Conservation (phyloP, 2,888 invertebrate species). For the Drosophila acutilabella region DNA sequence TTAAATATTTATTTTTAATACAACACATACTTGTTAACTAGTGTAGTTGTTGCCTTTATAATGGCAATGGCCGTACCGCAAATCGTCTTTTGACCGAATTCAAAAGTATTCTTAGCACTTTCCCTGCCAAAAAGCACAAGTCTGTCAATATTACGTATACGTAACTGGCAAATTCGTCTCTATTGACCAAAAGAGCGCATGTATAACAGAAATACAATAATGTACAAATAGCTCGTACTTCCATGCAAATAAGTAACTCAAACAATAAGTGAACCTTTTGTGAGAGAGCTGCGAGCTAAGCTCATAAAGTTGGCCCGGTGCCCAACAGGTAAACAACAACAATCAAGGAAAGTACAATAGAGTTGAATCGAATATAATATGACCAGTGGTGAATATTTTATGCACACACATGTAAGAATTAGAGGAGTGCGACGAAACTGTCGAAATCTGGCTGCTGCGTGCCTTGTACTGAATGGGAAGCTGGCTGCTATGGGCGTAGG, state of each 20-base stretch:
- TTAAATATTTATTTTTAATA: not conserved
- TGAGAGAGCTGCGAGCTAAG: slow-evolving; percentile 10
- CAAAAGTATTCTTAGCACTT: slow-evolving; percentile 49
- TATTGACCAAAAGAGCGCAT: slow-evolving; percentile 11
- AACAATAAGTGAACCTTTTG: slow-evolving; percentile 46
- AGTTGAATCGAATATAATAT: not conserved
- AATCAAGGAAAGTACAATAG: slow-evolving; percentile 7
- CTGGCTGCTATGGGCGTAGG: too few relatives aligned
- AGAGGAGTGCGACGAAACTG: too few relatives aligned
- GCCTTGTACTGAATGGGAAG: not conserved
- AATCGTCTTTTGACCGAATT: not conserved
- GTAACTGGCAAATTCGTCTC: slow-evolving; percentile 23
- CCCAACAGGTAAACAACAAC: slow-evolving; percentile 55
- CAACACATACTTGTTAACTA: slow-evolving; percentile 1
- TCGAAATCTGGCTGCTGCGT: not conserved
- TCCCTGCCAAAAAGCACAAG: slow-evolving; percentile 38
- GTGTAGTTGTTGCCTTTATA: slow-evolving; percentile 3
- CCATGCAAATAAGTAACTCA: slow-evolving; percentile 73
- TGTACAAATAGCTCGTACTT: slow-evolving; percentile 40
- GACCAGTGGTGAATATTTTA: too few relatives aligned
- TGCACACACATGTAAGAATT: too few relatives aligned
- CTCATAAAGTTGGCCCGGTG: slow-evolving; percentile 58
- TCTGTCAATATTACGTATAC: slow-evolving; percentile 45
- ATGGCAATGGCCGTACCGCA: slow-evolving; percentile 1
- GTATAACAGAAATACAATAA: slow-evolving; percentile 43